These are phyloP conservation scores for Labroides dimidiatus DNA, from an alignment of 2,797 vertebrate genomes.

Conservation along the genomic window DNA sequence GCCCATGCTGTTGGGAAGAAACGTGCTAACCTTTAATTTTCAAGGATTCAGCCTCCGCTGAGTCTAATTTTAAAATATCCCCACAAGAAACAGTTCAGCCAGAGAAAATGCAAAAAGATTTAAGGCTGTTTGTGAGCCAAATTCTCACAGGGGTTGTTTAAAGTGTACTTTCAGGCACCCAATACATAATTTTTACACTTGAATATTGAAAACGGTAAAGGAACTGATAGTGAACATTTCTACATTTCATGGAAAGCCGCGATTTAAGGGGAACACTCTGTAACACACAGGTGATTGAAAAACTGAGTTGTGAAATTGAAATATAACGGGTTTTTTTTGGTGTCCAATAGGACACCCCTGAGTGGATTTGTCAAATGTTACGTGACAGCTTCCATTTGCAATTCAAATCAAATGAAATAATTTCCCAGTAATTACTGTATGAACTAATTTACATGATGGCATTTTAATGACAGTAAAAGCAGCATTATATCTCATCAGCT, in stretches of 20 bases:
- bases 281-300: neutral
- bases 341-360: neutral
- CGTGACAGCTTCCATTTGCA: constrained; percentile 14
- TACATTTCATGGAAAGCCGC: no score
- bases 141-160: constrained; percentile 9
- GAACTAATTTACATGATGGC: constrained; percentile 14
- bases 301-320: neutral
- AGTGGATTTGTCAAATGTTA: constrained; percentile 3
- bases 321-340: constrained; percentile 6
- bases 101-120: constrained; percentile 20
- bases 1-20: neutral
- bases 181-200: constrained; percentile 8
- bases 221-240: constrained; percentile 3
- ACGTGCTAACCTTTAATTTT: constrained; percentile 13
- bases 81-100: constrained; percentile 25
- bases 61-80: constrained; percentile 39
- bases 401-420: constrained; percentile 11
- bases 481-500: constrained; percentile 24
- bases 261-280: no score
- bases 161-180: constrained; percentile 21
- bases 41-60: constrained; percentile 21
- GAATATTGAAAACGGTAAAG: constrained; percentile 11
- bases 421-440: constrained; percentile 15
- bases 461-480: constrained; percentile 29
- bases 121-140: constrained; percentile 6